Evolutionary conservation across 2,888 invertebrate genomes (phyloP).

Genomic region (Leucophora obtusa): DNA sequence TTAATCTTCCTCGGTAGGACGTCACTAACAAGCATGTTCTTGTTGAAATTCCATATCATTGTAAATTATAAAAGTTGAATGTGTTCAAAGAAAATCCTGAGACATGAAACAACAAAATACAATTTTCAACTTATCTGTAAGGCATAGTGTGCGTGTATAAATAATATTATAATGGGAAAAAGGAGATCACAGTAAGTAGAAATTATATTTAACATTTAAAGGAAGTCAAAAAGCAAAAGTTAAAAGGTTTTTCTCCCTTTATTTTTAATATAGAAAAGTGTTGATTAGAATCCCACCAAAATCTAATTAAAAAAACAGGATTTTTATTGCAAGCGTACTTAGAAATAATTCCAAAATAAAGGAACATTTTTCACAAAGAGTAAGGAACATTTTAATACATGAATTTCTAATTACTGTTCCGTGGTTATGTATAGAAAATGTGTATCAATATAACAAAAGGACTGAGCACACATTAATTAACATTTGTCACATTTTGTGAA

Average conservation of each 20-base stretch:
- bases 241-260: not conserved
- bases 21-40: not conserved
- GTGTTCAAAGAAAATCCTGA: not conserved
- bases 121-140: not conserved
- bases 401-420: no score
- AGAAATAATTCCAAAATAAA: not conserved
- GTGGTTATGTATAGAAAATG: no score
- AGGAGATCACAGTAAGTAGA: not conserved
- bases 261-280: no score
- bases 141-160: not conserved
- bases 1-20: not conserved
- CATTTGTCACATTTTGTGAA: no score
- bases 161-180: not conserved
- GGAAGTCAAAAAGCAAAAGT: not conserved
- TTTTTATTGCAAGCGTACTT: not conserved
- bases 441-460: no score
- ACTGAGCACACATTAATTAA: no score
- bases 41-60: not conserved
- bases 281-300: not conserved
- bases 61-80: not conserved
- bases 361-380: not conserved
- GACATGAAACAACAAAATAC: not conserved
- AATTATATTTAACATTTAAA: not conserved
- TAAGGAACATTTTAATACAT: not conserved
- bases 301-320: not conserved